A percentile compares a stretch with the other conserved stretches of the same genome.
phyloP scores from a whole-genome alignment of 2,113 vertebrate species.

The Erpornis zantholeuca region DNA sequence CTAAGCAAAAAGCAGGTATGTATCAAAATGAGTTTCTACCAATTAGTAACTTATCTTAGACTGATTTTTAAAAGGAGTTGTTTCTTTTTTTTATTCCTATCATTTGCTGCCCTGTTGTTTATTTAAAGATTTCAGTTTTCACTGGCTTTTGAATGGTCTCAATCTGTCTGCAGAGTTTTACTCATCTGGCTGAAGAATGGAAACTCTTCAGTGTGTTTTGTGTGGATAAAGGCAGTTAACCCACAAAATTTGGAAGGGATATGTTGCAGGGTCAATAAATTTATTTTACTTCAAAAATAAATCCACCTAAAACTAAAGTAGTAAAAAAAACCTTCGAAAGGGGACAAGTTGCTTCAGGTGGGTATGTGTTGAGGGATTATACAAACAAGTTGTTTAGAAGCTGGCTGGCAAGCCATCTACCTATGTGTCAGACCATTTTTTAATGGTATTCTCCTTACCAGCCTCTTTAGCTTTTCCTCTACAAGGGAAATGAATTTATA shows the following conservation, averaged over 20 bases:
- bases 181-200: neutral
- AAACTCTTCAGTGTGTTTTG: neutral
- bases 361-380: neutral
- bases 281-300: neutral
- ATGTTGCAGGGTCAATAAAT: neutral
- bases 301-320: neutral
- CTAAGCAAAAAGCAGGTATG: neutral
- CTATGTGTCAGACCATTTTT: neutral
- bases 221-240: neutral
- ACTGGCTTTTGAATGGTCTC: neutral
- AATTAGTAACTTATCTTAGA: neutral
- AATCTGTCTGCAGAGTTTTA: neutral
- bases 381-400: neutral
- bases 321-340: neutral
- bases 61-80: neutral
- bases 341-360: neutral
- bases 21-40: neutral
- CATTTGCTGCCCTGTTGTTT: neutral
- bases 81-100: neutral
- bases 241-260: neutral
- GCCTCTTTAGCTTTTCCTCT: neutral
- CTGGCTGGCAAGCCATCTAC: neutral
- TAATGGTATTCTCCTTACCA: neutral
- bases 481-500: neutral
- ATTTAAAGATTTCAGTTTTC: neutral